These are phyloP conservation scores for Volucella bombylans DNA, from an alignment of 2,888 invertebrate genomes.

Conservation along the genomic window DNA sequence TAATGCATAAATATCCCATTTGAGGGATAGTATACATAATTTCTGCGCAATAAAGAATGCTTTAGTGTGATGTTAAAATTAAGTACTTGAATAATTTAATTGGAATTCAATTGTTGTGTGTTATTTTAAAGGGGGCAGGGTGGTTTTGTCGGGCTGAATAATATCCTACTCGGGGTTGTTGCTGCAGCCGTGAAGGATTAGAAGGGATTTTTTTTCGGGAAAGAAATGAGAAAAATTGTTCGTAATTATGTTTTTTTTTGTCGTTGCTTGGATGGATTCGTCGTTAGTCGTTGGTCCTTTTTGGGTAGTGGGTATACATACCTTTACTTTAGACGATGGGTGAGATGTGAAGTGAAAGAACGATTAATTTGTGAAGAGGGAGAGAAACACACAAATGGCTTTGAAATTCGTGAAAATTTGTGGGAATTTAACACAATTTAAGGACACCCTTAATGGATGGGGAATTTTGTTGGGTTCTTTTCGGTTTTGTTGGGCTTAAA, in stretches of 20 bases:
- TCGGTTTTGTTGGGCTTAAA: neutral
- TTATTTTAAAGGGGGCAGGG: neutral
- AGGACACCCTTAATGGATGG: constrained; percentile 21
- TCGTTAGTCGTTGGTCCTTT: too few relatives aligned
- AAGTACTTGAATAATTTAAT: constrained; percentile 61
- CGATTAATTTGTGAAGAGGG: constrained; percentile 21
- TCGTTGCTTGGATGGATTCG: too few relatives aligned
- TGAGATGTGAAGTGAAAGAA: neutral
- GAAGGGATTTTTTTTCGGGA: neutral
- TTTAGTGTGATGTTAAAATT: constrained; percentile 56
- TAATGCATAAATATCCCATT: constrained; percentile 67
- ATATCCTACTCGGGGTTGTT: neutral
- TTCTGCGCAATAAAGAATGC: constrained; percentile 45
- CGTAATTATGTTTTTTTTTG: constrained; percentile 3
- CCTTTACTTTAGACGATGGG: too few relatives aligned
- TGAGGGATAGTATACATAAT: constrained; percentile 45
- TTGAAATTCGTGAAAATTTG: constrained; percentile 27
- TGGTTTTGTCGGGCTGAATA: neutral
- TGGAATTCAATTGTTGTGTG: constrained; percentile 48
- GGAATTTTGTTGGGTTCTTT: neutral
- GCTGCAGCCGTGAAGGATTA: constrained; percentile 1
- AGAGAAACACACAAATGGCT: constrained; percentile 8
- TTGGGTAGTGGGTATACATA: too few relatives aligned
- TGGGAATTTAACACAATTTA: constrained; percentile 23
- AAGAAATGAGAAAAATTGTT: neutral